Base-by-base conservation (phyloP, 2,888 invertebrate species). In the Phortica okadai region DNA sequence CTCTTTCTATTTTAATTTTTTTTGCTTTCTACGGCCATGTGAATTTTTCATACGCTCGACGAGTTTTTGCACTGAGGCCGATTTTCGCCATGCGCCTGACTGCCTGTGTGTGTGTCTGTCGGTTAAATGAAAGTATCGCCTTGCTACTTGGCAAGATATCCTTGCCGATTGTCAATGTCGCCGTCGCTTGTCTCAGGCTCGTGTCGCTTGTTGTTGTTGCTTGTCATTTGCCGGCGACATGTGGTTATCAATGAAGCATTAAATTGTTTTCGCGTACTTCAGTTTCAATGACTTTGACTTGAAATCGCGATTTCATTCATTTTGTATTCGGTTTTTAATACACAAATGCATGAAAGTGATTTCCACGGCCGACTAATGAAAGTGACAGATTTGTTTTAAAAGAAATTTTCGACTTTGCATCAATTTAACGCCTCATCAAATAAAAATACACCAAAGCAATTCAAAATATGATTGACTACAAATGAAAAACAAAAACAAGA, bases 31-130 rank as follows among this genome's bases (percentile, higher is more conserved):
- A 8, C 14, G 50, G 50, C 50, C 83, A 86, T 85, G 85, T 85
- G 85, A 85, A 87, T 87, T 87, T 85, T 82, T 85, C 88, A 86
- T 87, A 85, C 87, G 88, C 86, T 85, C 86, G 84, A 86, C 82
- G 88, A 84, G 83, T 84, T 82, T 82, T 33, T 41, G 50, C 64
- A 33, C 33, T 16, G 44, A 44, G 69, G 69, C 69, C 69, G 21
- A 45, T 21, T 44, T 64, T 25, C 33, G 6, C 6, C 11, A 41
- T 42, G 33, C 41, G 2, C 66, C 25, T 4, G 41, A 21, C 41
- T n/a, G 41, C 33, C 21, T n/a, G 14, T 59, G 10, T 16, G n/a
- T n/a, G 59, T 59, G 16, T 59, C 62, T 33, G 66, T n/a, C 66
- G 14, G 42, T 41, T 66, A 41, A 16, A 41, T 59, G n/a, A 21